Evolutionary conservation across 2,113 vertebrate genomes (phyloP), one percentile per base, ranked within the genome.

Genomic region (Symphodus melops): DNA sequence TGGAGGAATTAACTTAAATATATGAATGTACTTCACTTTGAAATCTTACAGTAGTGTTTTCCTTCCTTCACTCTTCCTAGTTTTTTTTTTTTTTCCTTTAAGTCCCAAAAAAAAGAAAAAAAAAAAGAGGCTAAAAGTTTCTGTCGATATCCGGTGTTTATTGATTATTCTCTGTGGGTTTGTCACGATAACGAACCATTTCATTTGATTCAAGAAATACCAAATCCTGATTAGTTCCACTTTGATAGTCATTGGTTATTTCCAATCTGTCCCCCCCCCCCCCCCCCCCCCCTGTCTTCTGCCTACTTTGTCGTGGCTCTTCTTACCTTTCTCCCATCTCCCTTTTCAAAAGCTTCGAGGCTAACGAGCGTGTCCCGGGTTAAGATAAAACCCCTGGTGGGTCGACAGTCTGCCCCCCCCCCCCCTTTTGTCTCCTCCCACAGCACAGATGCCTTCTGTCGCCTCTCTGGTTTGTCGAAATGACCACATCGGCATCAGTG

Each of bases 271-370:
- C 52, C 25, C 51, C 44, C 37, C 19, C 33, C 17, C 9, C 7
- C 9, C 17, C 17, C 16, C 6, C 2, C 48, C 54, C 28, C 59
- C 49, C 84, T 48, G 20, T 55, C 65, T 37, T 58, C 53, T 68
- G 48, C 59, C 44, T 8, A 3, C 65, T 85, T 55, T 9, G 25
- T 65, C 59, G 20, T 25, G 0, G 14, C 53, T 12, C 41, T 37
- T 55, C 28, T 16, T 25, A 13, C 14, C 23, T 5, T 33, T 66
- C 53, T 66, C 66, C 49, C 58, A 16, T 63, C 72, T 78, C 81
- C 83, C 70, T 75, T 63, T 70, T 79, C 84, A 88, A 86, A 54
- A 84, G 86, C 85, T 83, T 2, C n/a, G 9, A 58, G 79, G 74
- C 68, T 88, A 68, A 71, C 79, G 83, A 0, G 65, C 89, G 74